phyloP scores from a whole-genome alignment of 2,888 invertebrate genomes.

The Protophormia terraenovae region DNA sequence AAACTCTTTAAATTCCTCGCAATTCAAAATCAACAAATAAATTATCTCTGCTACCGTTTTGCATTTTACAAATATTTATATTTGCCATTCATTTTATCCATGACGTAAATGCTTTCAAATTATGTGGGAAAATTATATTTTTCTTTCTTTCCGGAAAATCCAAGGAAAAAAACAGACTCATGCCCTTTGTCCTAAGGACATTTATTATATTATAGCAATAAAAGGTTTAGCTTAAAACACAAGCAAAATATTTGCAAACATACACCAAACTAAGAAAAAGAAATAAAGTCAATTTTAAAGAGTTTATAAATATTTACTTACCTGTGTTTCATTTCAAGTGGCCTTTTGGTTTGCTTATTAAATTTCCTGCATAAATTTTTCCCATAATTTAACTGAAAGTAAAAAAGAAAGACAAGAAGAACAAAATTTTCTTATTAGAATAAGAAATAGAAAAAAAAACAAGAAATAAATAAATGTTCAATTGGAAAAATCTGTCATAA shows the following conservation, averaged over 20 bases:
- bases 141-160: slow-evolving; percentile 31
- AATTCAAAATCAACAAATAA: no score
- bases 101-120: slow-evolving; percentile 1
- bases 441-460: neutral
- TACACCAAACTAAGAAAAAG: neutral
- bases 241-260: slow-evolving; percentile 26
- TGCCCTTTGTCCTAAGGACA: slow-evolving; percentile 2
- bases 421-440: slow-evolving; percentile 27
- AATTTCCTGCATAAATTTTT: slow-evolving; percentile 49
- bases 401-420: neutral
- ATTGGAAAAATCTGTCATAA: neutral
- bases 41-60: no score
- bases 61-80: neutral
- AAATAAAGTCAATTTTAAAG: slow-evolving; percentile 28
- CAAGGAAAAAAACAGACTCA: slow-evolving; percentile 2
- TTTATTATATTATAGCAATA: neutral
- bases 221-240: neutral
- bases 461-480: neutral
- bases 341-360: slow-evolving; percentile 15
- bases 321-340: slow-evolving; percentile 32
- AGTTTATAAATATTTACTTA: slow-evolving; percentile 19
- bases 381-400: slow-evolving; percentile 34
- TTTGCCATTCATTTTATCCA: neutral
- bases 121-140: slow-evolving; percentile 20
- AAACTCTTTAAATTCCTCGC: no score